Base-by-base conservation (phyloP, 2,113 vertebrate genomes). In the Melanerpes formicivorus region DNA sequence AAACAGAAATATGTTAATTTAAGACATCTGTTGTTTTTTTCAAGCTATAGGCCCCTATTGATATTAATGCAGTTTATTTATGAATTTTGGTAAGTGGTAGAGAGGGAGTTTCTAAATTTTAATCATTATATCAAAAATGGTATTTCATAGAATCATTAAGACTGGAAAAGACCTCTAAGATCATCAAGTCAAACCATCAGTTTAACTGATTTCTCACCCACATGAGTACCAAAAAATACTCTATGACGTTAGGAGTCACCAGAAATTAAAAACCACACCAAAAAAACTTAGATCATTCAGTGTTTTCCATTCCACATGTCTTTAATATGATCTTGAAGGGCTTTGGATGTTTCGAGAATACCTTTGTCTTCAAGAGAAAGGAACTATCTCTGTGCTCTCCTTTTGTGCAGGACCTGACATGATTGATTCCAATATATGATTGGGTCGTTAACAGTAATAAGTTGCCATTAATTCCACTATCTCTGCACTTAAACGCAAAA, bases 11-110 rank as follows among this genome's bases (percentile, higher is more conserved):
- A 94, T 90, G 90, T 63, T 95, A 96, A 96, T 92, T 95, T 92
- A 93, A 96, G 93, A 96, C 91, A 97, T 95, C 93, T 96, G 94
- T 94, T 97, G 94, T 50, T 52, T 96, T 97, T 96, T 95, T 93
- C 78, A 79, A 95, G 80, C 78, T 94, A 94, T 89, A 92, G 92
- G 88, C 50, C 54, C 9, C 50, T 95, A 66, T 84, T 3, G 1
- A 63, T 95, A 87, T 91, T 85, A 93, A 87, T 88, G 79, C 82
- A 83, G 73, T 56, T 32, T 95, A 89, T 94, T 76, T 87, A 80
- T 73, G 18, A 0, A 90, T 66, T 80, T 80, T 0, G 19, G 29
- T 82, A 56, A 92, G 46, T 78, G 72, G 64, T 80, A 93, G 62
- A 80, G 58, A 65, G 29, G 32, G 30, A 91, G 17, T 60, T 73